These are phyloP conservation scores for Centropyge bicolor DNA, from an alignment of 2,797 vertebrate genomes.

Conservation along the genomic window DNA sequence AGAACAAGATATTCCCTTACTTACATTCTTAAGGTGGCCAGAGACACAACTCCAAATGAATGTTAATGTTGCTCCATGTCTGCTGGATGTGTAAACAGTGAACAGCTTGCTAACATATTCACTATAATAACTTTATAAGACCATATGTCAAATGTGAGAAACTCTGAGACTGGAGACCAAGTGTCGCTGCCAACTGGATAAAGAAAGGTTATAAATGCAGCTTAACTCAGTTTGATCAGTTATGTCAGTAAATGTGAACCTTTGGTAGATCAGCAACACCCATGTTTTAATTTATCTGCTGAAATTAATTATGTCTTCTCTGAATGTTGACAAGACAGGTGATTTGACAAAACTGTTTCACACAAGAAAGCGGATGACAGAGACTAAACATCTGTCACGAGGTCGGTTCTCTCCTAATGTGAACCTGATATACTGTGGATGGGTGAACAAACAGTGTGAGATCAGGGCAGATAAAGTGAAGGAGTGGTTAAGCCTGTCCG, in stretches of 20 bases:
- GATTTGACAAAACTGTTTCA: not conserved
- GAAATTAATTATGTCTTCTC: not conserved
- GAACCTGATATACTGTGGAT: conserved; percentile 16
- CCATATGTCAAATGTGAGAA: not conserved
- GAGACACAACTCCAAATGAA: too few relatives aligned
- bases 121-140: not conserved
- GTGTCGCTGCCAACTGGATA: not conserved
- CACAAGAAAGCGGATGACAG: not conserved
- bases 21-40: too few relatives aligned
- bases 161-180: not conserved
- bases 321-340: not conserved
- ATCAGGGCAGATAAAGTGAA: conserved; percentile 48
- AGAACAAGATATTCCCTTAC: not conserved
- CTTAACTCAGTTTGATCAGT: too few relatives aligned
- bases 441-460: conserved; percentile 23
- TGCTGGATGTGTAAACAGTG: not conserved
- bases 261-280: not conserved
- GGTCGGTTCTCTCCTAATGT: not conserved
- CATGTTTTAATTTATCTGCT: not conserved
- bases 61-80: not conserved
- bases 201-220: too few relatives aligned
- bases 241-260: not conserved
- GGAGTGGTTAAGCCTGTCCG: conserved; percentile 31
- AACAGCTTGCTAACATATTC: not conserved
- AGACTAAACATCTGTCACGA: conserved; percentile 6